phyloP scores from a whole-genome alignment of 2,113 vertebrate genomes.

The Phylloscopus whistleri region DNA sequence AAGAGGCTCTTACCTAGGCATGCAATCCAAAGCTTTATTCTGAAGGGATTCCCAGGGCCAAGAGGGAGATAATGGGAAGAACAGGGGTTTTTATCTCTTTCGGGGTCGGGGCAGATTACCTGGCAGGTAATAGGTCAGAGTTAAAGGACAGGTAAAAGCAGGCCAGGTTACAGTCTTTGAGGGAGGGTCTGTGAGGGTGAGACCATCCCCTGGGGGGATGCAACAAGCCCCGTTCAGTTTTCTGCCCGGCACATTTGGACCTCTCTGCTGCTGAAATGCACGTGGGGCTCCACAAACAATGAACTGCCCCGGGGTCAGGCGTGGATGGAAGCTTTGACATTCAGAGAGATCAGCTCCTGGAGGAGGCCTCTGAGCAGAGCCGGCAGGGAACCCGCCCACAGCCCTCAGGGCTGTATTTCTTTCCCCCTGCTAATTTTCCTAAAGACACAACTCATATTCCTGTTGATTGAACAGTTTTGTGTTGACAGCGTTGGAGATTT shows the following conservation, averaged over 20 bases:
- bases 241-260: not conserved
- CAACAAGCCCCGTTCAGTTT: not conserved
- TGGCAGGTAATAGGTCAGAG: too few species aligned
- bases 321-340: not conserved
- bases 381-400: not conserved
- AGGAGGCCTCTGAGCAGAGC: not conserved
- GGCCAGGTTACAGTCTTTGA: too few species aligned
- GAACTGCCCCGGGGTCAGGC: not conserved
- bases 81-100: too few species aligned
- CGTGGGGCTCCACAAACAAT: not conserved
- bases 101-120: too few species aligned
- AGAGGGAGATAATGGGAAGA: too few species aligned
- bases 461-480: slow-evolving; percentile 50
- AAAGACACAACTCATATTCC: slow-evolving; percentile 50
- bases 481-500: slow-evolving; percentile 57
- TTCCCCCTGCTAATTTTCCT: slow-evolving; percentile 48
- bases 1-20: too few species aligned
- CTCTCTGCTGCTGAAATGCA: not conserved
- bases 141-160: too few species aligned
- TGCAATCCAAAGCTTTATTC: too few species aligned
- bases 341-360: not conserved
- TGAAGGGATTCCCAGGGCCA: too few species aligned
- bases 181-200: too few species aligned
- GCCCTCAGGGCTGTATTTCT: not conserved
- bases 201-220: too few species aligned